A percentile compares a stretch with the other conserved stretches of the same genome.
Evolutionary conservation across 1,140 invertebrate genomes (phyloP).

Genomic region (Charaxes varanes): DNA sequence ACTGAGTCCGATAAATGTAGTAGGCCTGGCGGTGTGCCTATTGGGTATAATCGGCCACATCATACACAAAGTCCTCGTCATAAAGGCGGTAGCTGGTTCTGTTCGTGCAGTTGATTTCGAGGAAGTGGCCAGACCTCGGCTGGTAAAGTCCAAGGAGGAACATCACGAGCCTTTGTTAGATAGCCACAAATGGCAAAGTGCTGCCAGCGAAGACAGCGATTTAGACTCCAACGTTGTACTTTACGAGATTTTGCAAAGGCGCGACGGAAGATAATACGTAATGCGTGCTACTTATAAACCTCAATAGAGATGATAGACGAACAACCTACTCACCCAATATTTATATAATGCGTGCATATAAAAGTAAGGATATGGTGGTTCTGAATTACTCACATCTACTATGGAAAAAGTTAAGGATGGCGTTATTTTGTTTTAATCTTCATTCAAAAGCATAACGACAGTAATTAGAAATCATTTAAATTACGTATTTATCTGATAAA

Average conservation of each 20-base stretch:
- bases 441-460: too few species aligned
- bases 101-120: constrained; percentile 48
- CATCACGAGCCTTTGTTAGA: constrained; percentile 49
- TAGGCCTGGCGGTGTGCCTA: constrained; percentile 91
- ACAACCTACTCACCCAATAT: too few species aligned
- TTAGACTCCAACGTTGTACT: constrained; percentile 56
- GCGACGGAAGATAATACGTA: constrained; percentile 55
- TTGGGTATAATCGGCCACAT: constrained; percentile 92
- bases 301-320: too few species aligned
- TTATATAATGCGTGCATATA: too few species aligned
- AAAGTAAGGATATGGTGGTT: too few species aligned
- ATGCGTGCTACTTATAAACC: too few species aligned
- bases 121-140: constrained; percentile 27
- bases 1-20: constrained; percentile 87
- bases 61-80: constrained; percentile 80
- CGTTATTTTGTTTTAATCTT: too few species aligned
- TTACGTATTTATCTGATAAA: too few species aligned
- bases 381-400: too few species aligned
- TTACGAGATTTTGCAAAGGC: constrained; percentile 56
- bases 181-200: constrained; percentile 35
- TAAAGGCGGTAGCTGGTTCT: constrained; percentile 43
- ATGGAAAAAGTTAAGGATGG: too few species aligned
- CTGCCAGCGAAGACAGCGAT: constrained; percentile 53
- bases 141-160: constrained; percentile 34
- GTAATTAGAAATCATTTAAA: too few species aligned